Evolutionary conservation across 2,888 invertebrate species (phyloP).

Genomic region (Uropetala carovei): DNA sequence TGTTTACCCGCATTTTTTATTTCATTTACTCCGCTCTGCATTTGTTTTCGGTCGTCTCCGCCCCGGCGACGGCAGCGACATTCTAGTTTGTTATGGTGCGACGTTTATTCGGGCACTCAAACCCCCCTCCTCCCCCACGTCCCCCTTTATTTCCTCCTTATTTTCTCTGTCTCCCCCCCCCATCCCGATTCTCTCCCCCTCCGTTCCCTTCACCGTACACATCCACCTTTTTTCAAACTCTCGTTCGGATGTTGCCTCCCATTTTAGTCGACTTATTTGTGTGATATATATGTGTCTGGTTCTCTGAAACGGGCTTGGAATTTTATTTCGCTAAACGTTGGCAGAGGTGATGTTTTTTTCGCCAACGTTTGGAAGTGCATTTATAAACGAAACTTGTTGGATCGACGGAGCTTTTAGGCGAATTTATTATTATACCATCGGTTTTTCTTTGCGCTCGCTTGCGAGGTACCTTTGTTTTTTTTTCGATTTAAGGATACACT

Average conservation of each 20-base stretch:
- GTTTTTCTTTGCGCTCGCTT: no score
- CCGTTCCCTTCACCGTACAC: neutral
- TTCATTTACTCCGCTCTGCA: slow-evolving; percentile 62
- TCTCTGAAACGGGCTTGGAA: neutral
- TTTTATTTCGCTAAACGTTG: slow-evolving; percentile 3
- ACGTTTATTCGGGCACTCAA: slow-evolving; percentile 48
- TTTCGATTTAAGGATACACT: no score
- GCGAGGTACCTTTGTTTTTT: no score
- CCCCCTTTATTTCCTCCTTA: neutral
- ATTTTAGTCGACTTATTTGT: neutral
- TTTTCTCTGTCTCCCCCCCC: neutral
- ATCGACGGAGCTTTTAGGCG: neutral
- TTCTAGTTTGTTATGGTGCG: slow-evolving; percentile 41
- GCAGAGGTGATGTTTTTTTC: slow-evolving; percentile 9
- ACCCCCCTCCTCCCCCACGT: neutral
- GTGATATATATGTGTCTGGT: neutral
- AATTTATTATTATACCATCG: no score
- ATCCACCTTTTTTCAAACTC: no score
- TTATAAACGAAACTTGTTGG: slow-evolving; percentile 24
- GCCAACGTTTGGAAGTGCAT: neutral
- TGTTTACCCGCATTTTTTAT: slow-evolving; percentile 63
- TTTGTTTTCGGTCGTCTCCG: slow-evolving; percentile 62
- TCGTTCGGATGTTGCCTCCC: no score
- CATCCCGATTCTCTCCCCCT: neutral
- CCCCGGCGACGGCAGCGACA: slow-evolving; percentile 9